Conservation (phyloP, 2,113 vertebrate species). For the Cygnus buccinator region DNA sequence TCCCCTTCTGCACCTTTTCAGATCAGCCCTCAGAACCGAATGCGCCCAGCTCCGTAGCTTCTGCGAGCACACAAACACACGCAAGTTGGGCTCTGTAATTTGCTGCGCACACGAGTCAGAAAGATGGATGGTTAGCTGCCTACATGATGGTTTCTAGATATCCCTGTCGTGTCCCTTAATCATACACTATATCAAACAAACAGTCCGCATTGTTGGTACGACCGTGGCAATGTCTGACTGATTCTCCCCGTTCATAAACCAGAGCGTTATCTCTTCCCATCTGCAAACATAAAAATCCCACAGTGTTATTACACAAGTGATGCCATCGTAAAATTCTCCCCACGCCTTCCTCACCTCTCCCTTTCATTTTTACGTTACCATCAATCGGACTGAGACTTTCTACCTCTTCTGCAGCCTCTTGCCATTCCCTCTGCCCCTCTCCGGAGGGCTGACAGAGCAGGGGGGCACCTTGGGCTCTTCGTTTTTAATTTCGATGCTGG, state of each 20-base stretch:
- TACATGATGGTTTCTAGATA: constrained; percentile 2
- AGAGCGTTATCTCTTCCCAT: background rate
- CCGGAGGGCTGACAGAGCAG: background rate
- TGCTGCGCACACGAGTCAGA: background rate
- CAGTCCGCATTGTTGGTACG: background rate
- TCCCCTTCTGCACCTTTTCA: background rate
- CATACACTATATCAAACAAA: constrained; percentile 9
- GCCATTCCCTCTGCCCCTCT: background rate
- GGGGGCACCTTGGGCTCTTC: background rate
- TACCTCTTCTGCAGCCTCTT: background rate
- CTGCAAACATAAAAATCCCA: background rate
- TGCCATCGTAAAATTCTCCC: background rate
- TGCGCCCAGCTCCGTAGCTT: rapidly evolving
- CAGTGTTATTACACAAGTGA: background rate
- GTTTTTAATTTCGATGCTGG: rapidly evolving
- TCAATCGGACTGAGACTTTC: background rate
- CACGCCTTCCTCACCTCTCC: rapidly evolving
- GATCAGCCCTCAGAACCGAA: background rate
- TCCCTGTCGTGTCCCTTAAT: background rate
- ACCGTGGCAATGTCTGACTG: background rate
- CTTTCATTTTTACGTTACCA: background rate
- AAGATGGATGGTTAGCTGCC: background rate
- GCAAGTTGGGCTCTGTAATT: background rate
- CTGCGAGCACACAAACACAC: background rate
- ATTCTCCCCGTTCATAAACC: background rate